phyloP scores from a whole-genome alignment of 2,888 invertebrate species.

The Heliconius sara region DNA sequence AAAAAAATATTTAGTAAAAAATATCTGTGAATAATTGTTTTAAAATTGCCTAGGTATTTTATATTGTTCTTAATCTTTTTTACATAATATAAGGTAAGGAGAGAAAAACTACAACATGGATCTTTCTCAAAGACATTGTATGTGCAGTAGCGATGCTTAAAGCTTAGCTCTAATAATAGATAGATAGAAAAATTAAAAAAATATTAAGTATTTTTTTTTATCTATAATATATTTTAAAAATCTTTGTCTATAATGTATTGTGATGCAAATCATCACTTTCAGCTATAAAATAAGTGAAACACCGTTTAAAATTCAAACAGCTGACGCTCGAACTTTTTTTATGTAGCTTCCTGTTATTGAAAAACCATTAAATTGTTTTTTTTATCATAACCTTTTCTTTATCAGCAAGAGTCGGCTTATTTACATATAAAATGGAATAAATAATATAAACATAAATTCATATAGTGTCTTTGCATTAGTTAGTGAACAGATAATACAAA shows the following conservation, averaged over 20 bases:
- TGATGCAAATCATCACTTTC: background rate
- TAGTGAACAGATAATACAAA: background rate
- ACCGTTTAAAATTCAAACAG: slow-evolving; percentile 13
- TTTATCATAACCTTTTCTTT: slow-evolving; percentile 17
- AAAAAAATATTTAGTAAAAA: too few species aligned
- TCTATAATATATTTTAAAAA: too few species aligned
- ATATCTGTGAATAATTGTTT: too few species aligned
- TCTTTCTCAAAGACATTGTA: background rate
- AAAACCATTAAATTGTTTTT: slow-evolving; percentile 3
- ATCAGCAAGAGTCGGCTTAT: background rate
- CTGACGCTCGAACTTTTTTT: slow-evolving; percentile 27
- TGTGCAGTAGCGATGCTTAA: background rate
- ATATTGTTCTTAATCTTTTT: too few species aligned
- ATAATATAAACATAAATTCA: too few species aligned
- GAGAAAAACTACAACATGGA: too few species aligned
- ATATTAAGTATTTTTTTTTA: too few species aligned
- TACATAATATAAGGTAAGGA: too few species aligned
- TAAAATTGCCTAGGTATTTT: too few species aligned
- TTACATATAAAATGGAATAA: background rate
- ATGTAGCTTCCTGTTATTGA: slow-evolving; percentile 23
- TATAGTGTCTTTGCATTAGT: background rate
- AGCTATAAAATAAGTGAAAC: slow-evolving; percentile 12
- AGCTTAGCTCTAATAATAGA: background rate
- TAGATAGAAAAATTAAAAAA: too few species aligned
- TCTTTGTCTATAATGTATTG: too few species aligned